A percentile compares a stretch with the other conserved stretches of the same genome.
Conservation (phyloP, 2,888 invertebrate genomes). For the Chloroclysta siterata region DNA sequence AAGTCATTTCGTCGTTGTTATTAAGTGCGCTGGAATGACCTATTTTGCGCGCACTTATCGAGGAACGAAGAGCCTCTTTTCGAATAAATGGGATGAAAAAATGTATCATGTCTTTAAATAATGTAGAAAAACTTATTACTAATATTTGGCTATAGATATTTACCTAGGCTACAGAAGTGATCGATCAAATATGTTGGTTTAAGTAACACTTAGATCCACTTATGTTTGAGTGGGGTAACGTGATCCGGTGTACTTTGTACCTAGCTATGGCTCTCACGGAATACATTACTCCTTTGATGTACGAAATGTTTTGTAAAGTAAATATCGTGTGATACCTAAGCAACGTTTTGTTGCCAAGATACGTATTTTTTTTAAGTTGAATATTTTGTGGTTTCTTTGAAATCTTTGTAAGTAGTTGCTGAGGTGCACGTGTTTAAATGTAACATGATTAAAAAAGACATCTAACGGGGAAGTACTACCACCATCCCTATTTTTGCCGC, state of each 20-base stretch:
- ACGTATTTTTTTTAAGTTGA: not conserved
- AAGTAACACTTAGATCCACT: slow-evolving; percentile 20
- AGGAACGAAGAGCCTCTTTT: too few species aligned
- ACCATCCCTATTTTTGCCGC: too few species aligned
- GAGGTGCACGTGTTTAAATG: not conserved
- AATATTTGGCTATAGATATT: not conserved
- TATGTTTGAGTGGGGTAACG: slow-evolving; percentile 28
- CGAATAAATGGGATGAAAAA: too few species aligned
- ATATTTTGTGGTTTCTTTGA: not conserved
- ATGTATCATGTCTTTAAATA: too few species aligned
- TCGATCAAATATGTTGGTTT: slow-evolving; percentile 23
- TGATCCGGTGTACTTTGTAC: slow-evolving; percentile 10
- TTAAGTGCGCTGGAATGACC: too few species aligned
- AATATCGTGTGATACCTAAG: slow-evolving; percentile 47
- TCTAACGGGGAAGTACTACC: too few species aligned
- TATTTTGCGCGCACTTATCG: too few species aligned
- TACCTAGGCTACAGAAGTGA: slow-evolving; percentile 15
- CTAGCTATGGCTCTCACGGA: slow-evolving; percentile 20
- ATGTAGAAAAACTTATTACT: not conserved
- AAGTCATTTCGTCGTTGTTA: too few species aligned
- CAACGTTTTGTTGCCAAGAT: slow-evolving; percentile 13
- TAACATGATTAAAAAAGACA: too few species aligned
- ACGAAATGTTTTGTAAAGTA: slow-evolving; percentile 43
- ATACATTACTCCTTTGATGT: slow-evolving; percentile 45
- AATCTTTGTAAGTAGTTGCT: not conserved